Percentiles rank a stretch among this genome's conserved stretches.
Evolutionary conservation across 2,888 invertebrate species (phyloP).

Genomic region (Poecilus cupreus): DNA sequence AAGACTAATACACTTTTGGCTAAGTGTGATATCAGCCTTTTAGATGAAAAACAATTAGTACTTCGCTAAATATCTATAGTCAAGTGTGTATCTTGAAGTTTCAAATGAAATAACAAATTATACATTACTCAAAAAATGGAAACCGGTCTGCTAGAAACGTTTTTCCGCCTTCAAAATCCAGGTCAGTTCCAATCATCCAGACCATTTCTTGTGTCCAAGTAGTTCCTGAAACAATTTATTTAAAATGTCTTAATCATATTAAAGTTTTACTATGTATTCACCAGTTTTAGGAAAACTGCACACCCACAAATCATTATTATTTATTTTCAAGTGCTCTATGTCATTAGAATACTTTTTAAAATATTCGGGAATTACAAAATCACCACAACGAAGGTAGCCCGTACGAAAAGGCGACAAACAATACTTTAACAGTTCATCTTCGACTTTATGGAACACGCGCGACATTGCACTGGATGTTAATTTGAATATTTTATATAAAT

Average conservation of each 20-base stretch:
- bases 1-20: no score
- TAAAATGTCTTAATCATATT: background rate
- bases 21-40: no score
- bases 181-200: conserved; percentile 80
- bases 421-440: conserved; percentile 37
- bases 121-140: conserved; percentile 84
- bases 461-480: conserved; percentile 1
- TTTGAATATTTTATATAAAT: background rate
- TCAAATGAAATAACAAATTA: no score
- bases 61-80: background rate
- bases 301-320: conserved; percentile 41
- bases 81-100: background rate
- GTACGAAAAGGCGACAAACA: conserved; percentile 40
- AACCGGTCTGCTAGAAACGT: conserved; percentile 77
- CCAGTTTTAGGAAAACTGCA: conserved; percentile 57
- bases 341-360: conserved; percentile 22
- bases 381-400: conserved; percentile 29
- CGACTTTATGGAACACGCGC: conserved; percentile 28
- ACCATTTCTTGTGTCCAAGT: conserved; percentile 88
- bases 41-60: no score
- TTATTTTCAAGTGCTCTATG: conserved; percentile 29
- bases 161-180: conserved; percentile 78
- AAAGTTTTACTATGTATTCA: background rate
- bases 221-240: conserved; percentile 75
- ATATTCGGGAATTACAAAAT: conserved; percentile 46